These are phyloP conservation scores for Telmatochromis sp. DNA, from an alignment of 2,113 vertebrate species.

Conservation along the genomic window DNA sequence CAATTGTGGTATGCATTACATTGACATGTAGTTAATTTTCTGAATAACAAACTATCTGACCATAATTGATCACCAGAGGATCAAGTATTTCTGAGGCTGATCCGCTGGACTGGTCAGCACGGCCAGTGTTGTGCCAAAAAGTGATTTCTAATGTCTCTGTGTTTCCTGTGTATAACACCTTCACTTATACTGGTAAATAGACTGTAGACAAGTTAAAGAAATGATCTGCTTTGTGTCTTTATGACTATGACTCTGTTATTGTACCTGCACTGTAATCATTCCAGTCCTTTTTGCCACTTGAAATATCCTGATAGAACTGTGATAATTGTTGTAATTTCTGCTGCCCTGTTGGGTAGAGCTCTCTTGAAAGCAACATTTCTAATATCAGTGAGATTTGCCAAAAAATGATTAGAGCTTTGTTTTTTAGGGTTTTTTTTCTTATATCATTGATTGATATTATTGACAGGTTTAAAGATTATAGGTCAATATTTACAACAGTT, in stretches of 20 bases:
- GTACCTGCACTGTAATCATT: background rate
- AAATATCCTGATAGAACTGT: background rate
- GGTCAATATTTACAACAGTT: background rate
- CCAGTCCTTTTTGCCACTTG: background rate
- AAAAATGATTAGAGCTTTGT: background rate
- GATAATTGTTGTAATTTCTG: background rate
- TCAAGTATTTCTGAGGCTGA: background rate
- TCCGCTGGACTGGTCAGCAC: background rate
- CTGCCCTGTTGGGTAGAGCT: background rate
- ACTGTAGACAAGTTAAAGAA: background rate
- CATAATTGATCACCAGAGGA: background rate
- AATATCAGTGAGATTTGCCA: background rate
- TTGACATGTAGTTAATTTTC: background rate
- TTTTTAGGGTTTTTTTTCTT: background rate
- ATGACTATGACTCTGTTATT: background rate
- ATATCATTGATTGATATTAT: background rate
- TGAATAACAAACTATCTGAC: background rate
- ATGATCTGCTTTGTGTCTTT: background rate
- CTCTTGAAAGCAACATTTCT: background rate
- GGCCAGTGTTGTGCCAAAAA: background rate
- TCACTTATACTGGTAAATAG: background rate
- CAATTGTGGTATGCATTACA: background rate
- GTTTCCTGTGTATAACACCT: background rate
- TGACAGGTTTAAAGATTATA: background rate
- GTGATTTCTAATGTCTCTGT: background rate